Base-by-base conservation (phyloP, 1,140 invertebrate species). In the Branchinecta lynchi region DNA sequence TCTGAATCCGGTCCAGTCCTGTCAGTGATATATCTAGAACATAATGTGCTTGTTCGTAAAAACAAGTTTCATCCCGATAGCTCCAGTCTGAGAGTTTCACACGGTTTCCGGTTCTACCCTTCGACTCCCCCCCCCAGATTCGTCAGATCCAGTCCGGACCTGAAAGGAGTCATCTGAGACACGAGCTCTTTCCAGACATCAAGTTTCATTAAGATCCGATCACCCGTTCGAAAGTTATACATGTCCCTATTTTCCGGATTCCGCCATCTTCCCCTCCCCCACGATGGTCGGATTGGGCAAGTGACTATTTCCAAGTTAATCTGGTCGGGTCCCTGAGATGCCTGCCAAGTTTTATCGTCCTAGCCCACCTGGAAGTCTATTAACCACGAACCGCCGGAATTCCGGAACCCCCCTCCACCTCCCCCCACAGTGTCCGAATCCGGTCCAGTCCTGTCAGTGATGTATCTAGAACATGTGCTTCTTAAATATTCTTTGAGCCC, bases 181-280 rank as follows among this genome's bases (percentile, higher is more conserved):
- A 51, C 46, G n/a, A 51, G n/a, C 9, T 51, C 46, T n/a, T 51
- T 51, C 46, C n/a, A 51, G n/a, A 51, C n/a, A 51, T 51, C 46
- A 51, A 51, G n/a, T 9, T 51, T 51, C 46, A 51, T 51, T 51
- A 51, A 51, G 46, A 51, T 51, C 46, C 46, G 46, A 51, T 51
- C 46, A 51, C 46, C 46, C 46, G n/a, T n/a, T 51, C 46, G 46
- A 9, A 51, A 51, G 46, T 51, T 51, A 51, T 51, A 51, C 9
- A 51, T 51, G n/a, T n/a, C 46, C n/a, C 9, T 9, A 9, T 51
- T 51, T 51, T 51, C n/a, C 46, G 9, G n/a, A 51, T 51, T 51
- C n/a, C n/a, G 9, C 46, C 46, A 9, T n/a, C n/a, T n/a, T n/a
- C 46, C n/a, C n/a, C n/a, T 51, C 46, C 46, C 46, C 46, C 46